Evolutionary conservation across 1,140 invertebrate species (phyloP).

Genomic region (Magallana angulata): DNA sequence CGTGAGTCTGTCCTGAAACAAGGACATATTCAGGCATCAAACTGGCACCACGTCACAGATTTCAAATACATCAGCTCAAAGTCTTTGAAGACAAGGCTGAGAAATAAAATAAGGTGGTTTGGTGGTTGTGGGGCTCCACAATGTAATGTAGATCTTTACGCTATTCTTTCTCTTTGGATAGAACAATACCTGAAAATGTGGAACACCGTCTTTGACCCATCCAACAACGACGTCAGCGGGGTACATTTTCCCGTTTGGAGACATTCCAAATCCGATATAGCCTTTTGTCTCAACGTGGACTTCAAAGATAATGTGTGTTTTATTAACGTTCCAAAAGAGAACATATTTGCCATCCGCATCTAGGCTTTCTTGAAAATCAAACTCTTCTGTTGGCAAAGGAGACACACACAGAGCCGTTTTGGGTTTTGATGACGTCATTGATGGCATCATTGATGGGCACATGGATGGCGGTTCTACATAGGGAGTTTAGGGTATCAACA

Average conservation of each 20-base stretch:
- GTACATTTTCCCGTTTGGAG: conserved; percentile 87
- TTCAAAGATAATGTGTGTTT: conserved; percentile 42
- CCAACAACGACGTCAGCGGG: conserved; percentile 89
- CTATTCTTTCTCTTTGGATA: not conserved
- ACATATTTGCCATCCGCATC: conserved; percentile 35
- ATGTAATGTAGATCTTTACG: not conserved
- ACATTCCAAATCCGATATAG: conserved; percentile 90
- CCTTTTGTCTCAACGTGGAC: conserved; percentile 77
- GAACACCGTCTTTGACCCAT: conserved; percentile 87
- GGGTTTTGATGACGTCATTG: not conserved
- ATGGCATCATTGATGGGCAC: not conserved
- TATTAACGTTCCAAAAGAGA: conserved; percentile 45
- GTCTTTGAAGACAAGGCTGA: no score
- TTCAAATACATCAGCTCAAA: no score
- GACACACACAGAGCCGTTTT: not conserved
- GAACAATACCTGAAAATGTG: conserved; percentile 71
- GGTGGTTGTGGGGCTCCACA: no score
- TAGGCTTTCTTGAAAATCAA: conserved; percentile 6
- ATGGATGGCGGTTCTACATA: not conserved
- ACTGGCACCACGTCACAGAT: no score
- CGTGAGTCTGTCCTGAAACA: conserved; percentile 57
- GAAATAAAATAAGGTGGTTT: no score
- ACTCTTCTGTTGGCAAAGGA: conserved; percentile 44
- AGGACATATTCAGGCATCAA: not conserved
- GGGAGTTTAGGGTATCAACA: not conserved